Evolutionary conservation across 2,888 invertebrate genomes (phyloP), one percentile per base, ranked within the genome.

Genomic region (Ctenicera cuprea): DNA sequence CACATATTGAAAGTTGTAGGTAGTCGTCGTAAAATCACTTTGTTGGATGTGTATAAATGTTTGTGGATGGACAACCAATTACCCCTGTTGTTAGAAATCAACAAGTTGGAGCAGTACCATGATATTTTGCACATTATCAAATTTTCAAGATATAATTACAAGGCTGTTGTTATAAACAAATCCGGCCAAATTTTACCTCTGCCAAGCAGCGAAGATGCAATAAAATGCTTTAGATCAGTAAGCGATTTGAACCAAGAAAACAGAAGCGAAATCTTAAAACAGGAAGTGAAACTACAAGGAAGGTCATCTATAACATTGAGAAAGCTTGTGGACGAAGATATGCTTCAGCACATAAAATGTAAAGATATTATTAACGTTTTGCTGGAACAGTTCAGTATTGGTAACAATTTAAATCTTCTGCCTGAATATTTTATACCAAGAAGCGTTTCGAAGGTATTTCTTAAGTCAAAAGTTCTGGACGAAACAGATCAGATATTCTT

Each of bases 371-470:
- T 38, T 12, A 5, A 64, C 7, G 37, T 65, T 37, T 22, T 71
- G 11, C 14, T 12, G 0, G 16, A 52, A 12, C 8, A 20, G 7
- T 73, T 52, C 22, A 63, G 20, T 45, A 43, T 63, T 54, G 73
- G 73, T 4, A 61, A 16, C n/a, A 45, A 26, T n/a, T 45, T 3
- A 5, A 45, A 59, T 2, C 18, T 0, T 1, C 67, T 52, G 1
- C 61, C 61, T 3, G 38, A 48, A 0, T 61, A 54, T 52, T 62
- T 64, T 45, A 62, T 72, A 8, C 16, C 14, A 18, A 11, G 38
- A 38, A 12, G 12, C 11, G 2, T 38, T n/a, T 12, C 12, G 7
- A 38, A 38, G 11, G 2, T 38, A 38, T 38, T 11, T n/a, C 2
- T 38, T 3, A 38, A 5, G 2, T n/a, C 12, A 38, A 8, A 2